Percentiles rank a stretch among this genome's conserved stretches.
Evolutionary conservation across 2,113 vertebrate species (phyloP).

Genomic region (Mormyrus lacerda): DNA sequence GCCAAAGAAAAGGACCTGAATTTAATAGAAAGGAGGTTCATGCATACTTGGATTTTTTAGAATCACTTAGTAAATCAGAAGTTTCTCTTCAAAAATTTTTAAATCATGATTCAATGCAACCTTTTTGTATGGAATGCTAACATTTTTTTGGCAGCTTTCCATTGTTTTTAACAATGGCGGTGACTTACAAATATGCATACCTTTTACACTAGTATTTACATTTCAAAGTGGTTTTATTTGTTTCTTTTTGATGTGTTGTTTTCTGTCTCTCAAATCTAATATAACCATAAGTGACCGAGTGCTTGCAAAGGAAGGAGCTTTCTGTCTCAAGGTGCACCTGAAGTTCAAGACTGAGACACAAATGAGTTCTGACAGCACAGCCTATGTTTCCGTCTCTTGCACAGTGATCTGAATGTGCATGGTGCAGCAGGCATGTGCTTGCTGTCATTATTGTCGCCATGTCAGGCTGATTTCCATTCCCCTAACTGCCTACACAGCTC

Average conservation of each 20-base stretch:
- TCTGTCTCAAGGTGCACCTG: not conserved
- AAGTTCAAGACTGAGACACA: constrained; percentile 20
- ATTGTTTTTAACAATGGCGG: not conserved
- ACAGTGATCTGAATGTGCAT: constrained; percentile 1
- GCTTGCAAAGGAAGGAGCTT: not conserved
- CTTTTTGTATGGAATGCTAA: not conserved
- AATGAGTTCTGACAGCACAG: constrained; percentile 8
- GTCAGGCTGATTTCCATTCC: not conserved
- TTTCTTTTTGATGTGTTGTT: not conserved
- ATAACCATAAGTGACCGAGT: not conserved
- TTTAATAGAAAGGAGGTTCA: not conserved
- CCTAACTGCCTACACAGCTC: not conserved
- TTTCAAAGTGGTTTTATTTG: not conserved
- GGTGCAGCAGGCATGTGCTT: not conserved
- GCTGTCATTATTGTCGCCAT: not conserved
- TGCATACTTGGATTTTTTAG: not conserved
- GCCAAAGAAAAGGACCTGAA: not conserved
- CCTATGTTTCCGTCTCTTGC: not conserved
- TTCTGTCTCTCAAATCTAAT: not conserved
- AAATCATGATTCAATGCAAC: not conserved
- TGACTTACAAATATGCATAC: not conserved
- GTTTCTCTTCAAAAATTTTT: not conserved
- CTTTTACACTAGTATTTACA: not conserved
- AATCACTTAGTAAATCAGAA: not conserved
- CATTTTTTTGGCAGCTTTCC: not conserved